These are phyloP conservation scores for Plectropomus leopardus DNA, from an alignment of 2,113 vertebrate species.

Conservation along the genomic window DNA sequence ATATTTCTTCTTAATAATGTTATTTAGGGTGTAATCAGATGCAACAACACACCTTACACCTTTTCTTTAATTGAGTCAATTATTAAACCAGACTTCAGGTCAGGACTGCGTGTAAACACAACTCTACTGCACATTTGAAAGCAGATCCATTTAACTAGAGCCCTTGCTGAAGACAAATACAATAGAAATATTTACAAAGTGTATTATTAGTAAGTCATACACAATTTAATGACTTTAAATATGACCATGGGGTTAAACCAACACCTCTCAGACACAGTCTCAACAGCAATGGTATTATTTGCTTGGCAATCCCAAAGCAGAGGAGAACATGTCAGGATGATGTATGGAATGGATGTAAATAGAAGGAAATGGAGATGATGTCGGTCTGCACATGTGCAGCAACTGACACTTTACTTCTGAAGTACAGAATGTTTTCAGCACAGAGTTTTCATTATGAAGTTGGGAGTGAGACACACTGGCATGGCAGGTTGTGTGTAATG, in stretches of 20 bases:
- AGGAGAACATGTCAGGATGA: slow-evolving; percentile 48
- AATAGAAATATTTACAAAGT: not conserved
- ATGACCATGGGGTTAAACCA: not conserved
- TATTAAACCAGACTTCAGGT: not conserved
- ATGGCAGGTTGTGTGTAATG: not conserved
- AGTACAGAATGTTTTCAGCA: not conserved
- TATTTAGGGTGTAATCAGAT: too few relatives aligned
- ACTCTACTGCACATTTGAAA: not conserved
- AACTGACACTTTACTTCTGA: slow-evolving; percentile 19
- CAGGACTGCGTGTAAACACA: not conserved
- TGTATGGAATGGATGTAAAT: slow-evolving; percentile 60
- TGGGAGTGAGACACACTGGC: not conserved
- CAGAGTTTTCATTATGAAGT: not conserved
- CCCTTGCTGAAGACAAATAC: not conserved
- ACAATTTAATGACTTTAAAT: not conserved
- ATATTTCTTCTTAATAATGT: not conserved
- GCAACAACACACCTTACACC: not conserved
- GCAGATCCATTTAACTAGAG: not conserved
- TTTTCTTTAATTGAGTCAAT: not conserved
- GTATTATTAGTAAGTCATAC: not conserved
- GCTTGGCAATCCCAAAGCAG: not conserved
- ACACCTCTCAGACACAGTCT: slow-evolving; percentile 3
- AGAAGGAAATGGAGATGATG: slow-evolving; percentile 52
- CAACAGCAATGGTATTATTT: not conserved
- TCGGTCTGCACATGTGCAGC: not conserved